Evolutionary conservation across 2,113 vertebrate species (phyloP).

Genomic region (Trogon surrucura): DNA sequence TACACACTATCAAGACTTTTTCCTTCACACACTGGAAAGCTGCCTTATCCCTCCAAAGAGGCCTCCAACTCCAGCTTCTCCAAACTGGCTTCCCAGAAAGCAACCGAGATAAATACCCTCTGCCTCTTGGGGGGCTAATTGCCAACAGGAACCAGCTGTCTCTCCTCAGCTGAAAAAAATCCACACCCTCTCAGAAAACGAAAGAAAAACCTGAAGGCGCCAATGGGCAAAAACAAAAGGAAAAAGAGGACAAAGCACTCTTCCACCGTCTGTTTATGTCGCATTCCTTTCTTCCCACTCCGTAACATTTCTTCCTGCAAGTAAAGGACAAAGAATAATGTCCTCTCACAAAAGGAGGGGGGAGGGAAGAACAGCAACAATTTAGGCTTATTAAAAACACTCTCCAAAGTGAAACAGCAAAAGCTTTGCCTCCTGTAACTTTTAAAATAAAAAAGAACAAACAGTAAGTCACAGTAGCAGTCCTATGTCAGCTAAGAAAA

Average conservation of each 20-base stretch:
- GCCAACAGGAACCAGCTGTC: not conserved
- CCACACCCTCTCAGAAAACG: not conserved
- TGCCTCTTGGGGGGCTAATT: not conserved
- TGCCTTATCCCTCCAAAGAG: fast-evolving
- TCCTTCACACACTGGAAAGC: fast-evolving
- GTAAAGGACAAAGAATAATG: not conserved
- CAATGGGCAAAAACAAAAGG: not conserved
- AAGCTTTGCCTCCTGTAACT: not conserved
- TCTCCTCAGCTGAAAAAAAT: not conserved
- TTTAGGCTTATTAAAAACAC: not conserved
- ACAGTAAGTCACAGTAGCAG: not conserved
- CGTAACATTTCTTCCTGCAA: not conserved
- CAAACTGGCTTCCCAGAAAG: fast-evolving
- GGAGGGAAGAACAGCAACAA: not conserved
- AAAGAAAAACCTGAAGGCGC: not conserved
- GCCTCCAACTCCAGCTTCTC: not conserved
- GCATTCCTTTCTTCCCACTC: slow-evolving; percentile 1
- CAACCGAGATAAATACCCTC: not conserved
- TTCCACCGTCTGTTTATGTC: not conserved
- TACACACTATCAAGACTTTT: fast-evolving
- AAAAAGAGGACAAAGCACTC: not conserved
- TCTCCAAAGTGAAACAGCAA: not conserved
- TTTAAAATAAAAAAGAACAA: not conserved
- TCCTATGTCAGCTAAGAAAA: not conserved
- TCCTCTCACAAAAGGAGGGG: not conserved